These are phyloP conservation scores for Ethmia dodecea DNA, from an alignment of 2,888 invertebrate species.

Conservation along the genomic window DNA sequence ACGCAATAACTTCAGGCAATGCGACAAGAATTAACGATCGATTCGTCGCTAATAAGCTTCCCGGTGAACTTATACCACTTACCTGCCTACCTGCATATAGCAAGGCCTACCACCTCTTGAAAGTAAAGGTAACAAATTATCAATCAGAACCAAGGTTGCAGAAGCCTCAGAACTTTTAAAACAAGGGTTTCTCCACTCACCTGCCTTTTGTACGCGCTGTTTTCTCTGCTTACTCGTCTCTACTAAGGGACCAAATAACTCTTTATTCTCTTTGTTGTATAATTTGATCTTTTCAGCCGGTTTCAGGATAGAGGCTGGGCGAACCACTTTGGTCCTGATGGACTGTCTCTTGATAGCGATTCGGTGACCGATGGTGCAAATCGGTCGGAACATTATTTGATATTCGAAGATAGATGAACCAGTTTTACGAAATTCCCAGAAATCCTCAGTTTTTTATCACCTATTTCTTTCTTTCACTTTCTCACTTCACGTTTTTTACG, in stretches of 20 bases:
- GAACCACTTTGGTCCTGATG: conserved; percentile 59
- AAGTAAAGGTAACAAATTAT: background rate
- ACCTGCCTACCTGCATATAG: conserved; percentile 1
- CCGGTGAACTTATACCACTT: background rate
- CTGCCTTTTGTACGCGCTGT: conserved; percentile 49
- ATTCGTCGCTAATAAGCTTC: too few relatives aligned
- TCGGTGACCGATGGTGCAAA: conserved; percentile 41
- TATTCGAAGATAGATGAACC: too few relatives aligned
- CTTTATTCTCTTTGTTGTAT: conserved; percentile 69
- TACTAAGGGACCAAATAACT: conserved; percentile 66
- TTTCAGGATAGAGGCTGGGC: conserved; percentile 57
- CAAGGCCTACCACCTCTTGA: background rate
- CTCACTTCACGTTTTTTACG: too few relatives aligned
- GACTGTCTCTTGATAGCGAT: conserved; percentile 38
- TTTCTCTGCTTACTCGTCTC: conserved; percentile 66
- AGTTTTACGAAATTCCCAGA: too few relatives aligned
- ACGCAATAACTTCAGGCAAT: background rate
- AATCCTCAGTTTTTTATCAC: too few relatives aligned
- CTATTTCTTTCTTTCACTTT: too few relatives aligned
- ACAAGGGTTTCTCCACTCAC: conserved; percentile 37
- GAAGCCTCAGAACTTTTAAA: conserved; percentile 31
- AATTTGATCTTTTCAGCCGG: conserved; percentile 63
- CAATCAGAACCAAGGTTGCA: conserved; percentile 51
- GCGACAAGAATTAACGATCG: background rate
- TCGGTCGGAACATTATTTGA: conserved; percentile 64